These are phyloP conservation scores for Oryzias melastigma DNA, from an alignment of 2,113 vertebrate species.

Conservation along the genomic window DNA sequence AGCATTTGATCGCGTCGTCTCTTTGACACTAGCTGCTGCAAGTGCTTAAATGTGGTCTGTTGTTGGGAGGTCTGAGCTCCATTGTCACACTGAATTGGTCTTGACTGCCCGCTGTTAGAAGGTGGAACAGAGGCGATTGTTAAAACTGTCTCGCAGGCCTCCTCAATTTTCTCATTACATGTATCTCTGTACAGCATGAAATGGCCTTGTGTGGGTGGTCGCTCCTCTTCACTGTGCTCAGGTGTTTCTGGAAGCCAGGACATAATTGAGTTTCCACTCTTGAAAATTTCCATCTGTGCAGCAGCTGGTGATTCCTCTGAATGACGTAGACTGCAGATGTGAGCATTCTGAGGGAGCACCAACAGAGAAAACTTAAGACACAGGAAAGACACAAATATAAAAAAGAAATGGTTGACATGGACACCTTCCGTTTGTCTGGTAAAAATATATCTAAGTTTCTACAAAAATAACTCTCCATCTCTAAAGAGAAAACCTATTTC, in stretches of 20 bases:
- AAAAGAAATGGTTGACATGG: not conserved
- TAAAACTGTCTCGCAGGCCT: conserved; percentile 26
- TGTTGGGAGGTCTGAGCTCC: conserved; percentile 10
- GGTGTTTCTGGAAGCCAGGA: conserved; percentile 66
- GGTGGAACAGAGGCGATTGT: conserved; percentile 24
- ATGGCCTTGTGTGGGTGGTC: conserved; percentile 47
- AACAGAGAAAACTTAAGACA: conserved; percentile 12
- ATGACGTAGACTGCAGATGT: conserved; percentile 56
- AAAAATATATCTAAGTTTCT: no score
- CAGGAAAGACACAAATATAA: conserved; percentile 14
- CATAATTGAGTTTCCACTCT: conserved; percentile 72
- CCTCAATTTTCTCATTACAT: conserved; percentile 10
- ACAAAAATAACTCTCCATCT: no score
- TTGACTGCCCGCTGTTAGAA: conserved; percentile 14
- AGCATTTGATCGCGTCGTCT: conserved; percentile 12
- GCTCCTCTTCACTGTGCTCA: conserved; percentile 57
- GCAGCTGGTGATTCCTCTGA: conserved; percentile 63
- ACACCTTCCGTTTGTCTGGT: no score
- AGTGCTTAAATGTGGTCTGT: conserved; percentile 10
- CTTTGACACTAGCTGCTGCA: conserved; percentile 17
- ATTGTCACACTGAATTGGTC: conserved; percentile 20
- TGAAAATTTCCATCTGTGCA: conserved; percentile 49
- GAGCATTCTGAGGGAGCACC: conserved; percentile 14
- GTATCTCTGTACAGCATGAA: conserved; percentile 24
- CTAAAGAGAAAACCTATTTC: no score